Evolutionary conservation across 2,888 invertebrate genomes (phyloP), one percentile per base, ranked within the genome.

Genomic region (Dryobotodes eremita): DNA sequence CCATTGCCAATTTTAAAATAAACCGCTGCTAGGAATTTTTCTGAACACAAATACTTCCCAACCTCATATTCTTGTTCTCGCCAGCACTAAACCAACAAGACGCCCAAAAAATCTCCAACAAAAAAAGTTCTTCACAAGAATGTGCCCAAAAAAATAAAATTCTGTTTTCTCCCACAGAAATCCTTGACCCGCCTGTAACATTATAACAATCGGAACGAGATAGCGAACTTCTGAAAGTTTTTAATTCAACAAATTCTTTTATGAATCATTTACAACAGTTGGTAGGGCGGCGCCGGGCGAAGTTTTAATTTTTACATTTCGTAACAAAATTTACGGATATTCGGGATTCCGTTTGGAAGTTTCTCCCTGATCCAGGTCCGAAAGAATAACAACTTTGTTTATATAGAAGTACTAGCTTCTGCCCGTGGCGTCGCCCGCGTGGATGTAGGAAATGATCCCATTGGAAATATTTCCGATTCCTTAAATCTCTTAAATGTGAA

Each of bases 221-320:
- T 86, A 87, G 73, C 76, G 15, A 81, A 86, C 78, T 89, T 85
- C 69, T 10, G 31, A 80, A 89, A 89, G 79, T 89, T 88, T 88
- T 89, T 90, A 89, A 87, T 87, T 90, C 79, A 86, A 81, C 86
- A 82, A 89, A 86, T 89, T 90, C 86, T 87, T 89, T 90, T 86
- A 85, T 86, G 89, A 89, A 87, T 89, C 88, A 89, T 89, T 90
- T 90, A 80, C 73, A 89, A 83, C 79, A 74, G 86, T 80, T 50
- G 80, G 80, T 23, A 53, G 75, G 78, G 62, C 74, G 68, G 69
- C 55, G 66, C 57, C 57, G 50, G 72, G 69, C 36, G 10, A 84
- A 86, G 83, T 87, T 89, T 87, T 79, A 86, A 82, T 83, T 89
- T 84, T 85, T 83, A 84, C 79, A 78, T 84, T 84, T 82, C 73